These are phyloP conservation scores for Colius striatus DNA, from an alignment of 2,113 vertebrate species.

Conservation along the genomic window DNA sequence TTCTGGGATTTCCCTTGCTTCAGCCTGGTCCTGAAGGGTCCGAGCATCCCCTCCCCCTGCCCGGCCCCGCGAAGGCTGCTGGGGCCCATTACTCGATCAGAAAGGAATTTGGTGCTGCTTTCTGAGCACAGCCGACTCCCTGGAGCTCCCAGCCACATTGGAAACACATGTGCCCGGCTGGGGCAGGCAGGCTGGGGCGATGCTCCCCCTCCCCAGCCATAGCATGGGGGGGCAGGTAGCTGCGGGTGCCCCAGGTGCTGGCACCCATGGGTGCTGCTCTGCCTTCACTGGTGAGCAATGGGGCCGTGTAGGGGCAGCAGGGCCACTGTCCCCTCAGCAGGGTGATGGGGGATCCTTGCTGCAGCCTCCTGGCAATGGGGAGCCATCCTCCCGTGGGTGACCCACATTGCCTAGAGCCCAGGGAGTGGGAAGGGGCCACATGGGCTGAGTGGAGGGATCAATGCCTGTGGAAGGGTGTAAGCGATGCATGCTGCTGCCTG, in stretches of 20 bases:
- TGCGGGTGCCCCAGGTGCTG: background rate
- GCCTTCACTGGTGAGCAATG: background rate
- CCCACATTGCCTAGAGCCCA: background rate
- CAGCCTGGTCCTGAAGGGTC: slow-evolving; percentile 41
- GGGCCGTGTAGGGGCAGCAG: background rate
- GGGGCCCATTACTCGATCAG: slow-evolving; percentile 74
- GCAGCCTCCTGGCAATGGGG: background rate
- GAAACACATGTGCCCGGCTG: slow-evolving; percentile 69
- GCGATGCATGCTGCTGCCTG: background rate
- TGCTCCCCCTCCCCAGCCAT: background rate
- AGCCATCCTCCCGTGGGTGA: background rate
- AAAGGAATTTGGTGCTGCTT: slow-evolving; percentile 75
- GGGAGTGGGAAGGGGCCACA: background rate
- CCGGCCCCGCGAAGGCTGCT: slow-evolving; percentile 63
- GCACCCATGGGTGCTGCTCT: background rate
- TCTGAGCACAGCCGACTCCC: slow-evolving; percentile 58
- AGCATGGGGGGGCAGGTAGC: background rate
- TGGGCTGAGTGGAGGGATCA: background rate
- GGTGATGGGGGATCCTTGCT: background rate
- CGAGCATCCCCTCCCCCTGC: slow-evolving; percentile 64
- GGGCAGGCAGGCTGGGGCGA: background rate
- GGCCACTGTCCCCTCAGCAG: background rate
- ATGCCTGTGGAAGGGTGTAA: background rate
- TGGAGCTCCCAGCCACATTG: slow-evolving; percentile 71
- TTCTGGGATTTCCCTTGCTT: slow-evolving; percentile 22